These are phyloP conservation scores for Ctenoplectra terminalis DNA, from an alignment of 1,140 invertebrate genomes.

Conservation along the genomic window DNA sequence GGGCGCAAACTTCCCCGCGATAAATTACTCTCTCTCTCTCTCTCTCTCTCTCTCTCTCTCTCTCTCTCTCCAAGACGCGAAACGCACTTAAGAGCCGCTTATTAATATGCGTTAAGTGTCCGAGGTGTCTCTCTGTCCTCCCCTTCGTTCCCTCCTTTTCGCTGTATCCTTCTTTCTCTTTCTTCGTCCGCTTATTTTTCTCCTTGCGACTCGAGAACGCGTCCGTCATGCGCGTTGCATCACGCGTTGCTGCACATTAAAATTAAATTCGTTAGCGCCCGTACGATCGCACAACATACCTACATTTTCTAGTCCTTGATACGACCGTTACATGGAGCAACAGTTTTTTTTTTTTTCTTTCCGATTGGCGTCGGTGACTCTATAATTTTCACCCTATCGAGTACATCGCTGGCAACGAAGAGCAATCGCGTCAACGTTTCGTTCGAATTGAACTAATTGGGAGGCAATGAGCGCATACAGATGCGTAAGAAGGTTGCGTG, in stretches of 20 bases:
- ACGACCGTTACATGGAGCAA: not conserved
- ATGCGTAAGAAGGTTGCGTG: too few relatives aligned
- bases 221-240: constrained; percentile 62
- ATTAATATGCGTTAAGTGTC: constrained; percentile 77
- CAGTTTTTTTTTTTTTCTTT: not conserved
- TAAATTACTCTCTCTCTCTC: constrained; percentile 62
- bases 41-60: constrained; percentile 66
- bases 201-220: constrained; percentile 51
- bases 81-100: constrained; percentile 69
- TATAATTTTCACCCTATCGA: too few relatives aligned
- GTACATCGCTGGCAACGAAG: too few relatives aligned
- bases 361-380: too few relatives aligned
- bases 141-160: constrained; percentile 59
- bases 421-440: too few relatives aligned
- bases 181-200: constrained; percentile 64
- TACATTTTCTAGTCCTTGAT: constrained; percentile 33
- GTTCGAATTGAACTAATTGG: too few relatives aligned
- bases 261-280: constrained; percentile 61
- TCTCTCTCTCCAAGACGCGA: constrained; percentile 56
- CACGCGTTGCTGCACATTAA: constrained; percentile 60
- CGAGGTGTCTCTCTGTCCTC: constrained; percentile 67
- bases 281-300: constrained; percentile 36
- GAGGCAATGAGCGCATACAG: too few relatives aligned
- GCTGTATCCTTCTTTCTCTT: constrained; percentile 57
- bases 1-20: constrained; percentile 63